Percentiles rank a stretch among this genome's conserved stretches.
phyloP scores from a whole-genome alignment of 2,888 invertebrate species.

The Gibbula magus region DNA sequence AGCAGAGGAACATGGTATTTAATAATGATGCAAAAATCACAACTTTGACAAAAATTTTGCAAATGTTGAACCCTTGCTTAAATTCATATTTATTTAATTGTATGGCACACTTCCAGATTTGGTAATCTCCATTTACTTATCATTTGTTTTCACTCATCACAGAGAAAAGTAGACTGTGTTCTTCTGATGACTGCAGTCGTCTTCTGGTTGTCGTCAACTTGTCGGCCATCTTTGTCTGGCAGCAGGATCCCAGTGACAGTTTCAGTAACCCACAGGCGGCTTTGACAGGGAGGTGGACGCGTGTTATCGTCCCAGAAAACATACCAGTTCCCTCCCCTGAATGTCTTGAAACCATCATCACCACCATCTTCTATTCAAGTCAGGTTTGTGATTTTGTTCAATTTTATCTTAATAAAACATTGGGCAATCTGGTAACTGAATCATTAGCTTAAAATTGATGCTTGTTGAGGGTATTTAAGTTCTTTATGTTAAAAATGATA shows the following conservation, averaged over 20 bases:
- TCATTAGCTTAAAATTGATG: no score
- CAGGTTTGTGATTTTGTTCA: conserved; percentile 47
- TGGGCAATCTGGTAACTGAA: no score
- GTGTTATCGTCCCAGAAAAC: conserved; percentile 54
- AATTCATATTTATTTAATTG: no score
- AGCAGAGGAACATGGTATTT: no score
- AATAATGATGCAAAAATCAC: no score
- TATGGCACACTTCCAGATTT: no score
- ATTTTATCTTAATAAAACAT: background rate
- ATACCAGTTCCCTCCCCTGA: conserved; percentile 54
- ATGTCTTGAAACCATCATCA: conserved; percentile 51
- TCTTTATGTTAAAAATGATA: no score
- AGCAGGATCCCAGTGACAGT: conserved; percentile 52
- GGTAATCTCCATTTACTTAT: no score
- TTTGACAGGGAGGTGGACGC: conserved; percentile 66
- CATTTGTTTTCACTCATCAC: background rate
- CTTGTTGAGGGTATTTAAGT: no score
- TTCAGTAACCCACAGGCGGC: conserved; percentile 50
- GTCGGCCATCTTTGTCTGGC: conserved; percentile 63
- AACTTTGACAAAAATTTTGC: no score
- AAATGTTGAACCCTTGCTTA: no score
- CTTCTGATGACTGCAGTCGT: conserved; percentile 63
- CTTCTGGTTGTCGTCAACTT: conserved; percentile 59
- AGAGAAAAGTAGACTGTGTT: conserved; percentile 44
- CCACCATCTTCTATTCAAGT: conserved; percentile 60